Conservation (phyloP, 1,140 invertebrate genomes). For the Aphelenchoides fujianensis region DNA sequence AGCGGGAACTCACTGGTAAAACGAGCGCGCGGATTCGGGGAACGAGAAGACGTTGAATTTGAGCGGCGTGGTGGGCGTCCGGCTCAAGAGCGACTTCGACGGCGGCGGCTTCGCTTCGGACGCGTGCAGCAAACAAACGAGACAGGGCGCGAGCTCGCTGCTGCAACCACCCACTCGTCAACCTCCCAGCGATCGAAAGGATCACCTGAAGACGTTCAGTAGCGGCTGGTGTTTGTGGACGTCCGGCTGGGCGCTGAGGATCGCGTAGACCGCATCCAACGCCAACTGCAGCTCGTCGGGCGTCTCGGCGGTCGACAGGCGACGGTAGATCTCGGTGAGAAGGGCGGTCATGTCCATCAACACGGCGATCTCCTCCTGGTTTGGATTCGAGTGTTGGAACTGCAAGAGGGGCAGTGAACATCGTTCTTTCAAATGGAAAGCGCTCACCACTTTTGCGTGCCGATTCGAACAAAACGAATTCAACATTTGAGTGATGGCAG, state of each 20-base stretch:
- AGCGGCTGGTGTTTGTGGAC: constrained; percentile 22
- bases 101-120: constrained; percentile 22
- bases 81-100: constrained; percentile 21
- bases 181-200: too few species aligned
- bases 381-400: constrained; percentile 7
- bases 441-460: constrained; percentile 26
- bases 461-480: constrained; percentile 38
- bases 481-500: constrained; percentile 34
- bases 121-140: constrained; percentile 21
- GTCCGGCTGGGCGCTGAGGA: constrained; percentile 23
- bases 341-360: constrained; percentile 36
- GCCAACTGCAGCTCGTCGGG: constrained; percentile 32
- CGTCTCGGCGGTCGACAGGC: neutral
- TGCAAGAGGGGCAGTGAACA: constrained; percentile 13
- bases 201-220: constrained; percentile 25
- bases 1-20: constrained; percentile 38
- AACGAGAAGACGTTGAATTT: constrained; percentile 28
- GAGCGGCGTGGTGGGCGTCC: constrained; percentile 5
- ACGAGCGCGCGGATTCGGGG: constrained; percentile 29
- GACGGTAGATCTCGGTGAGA: constrained; percentile 16
- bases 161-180: too few species aligned
- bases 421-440: constrained; percentile 16
- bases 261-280: constrained; percentile 26
- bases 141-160: constrained; percentile 17
- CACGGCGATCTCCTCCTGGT: constrained; percentile 31